Base-by-base conservation (phyloP, 2,888 invertebrate genomes). In the Caenorhabditis imperialis region DNA sequence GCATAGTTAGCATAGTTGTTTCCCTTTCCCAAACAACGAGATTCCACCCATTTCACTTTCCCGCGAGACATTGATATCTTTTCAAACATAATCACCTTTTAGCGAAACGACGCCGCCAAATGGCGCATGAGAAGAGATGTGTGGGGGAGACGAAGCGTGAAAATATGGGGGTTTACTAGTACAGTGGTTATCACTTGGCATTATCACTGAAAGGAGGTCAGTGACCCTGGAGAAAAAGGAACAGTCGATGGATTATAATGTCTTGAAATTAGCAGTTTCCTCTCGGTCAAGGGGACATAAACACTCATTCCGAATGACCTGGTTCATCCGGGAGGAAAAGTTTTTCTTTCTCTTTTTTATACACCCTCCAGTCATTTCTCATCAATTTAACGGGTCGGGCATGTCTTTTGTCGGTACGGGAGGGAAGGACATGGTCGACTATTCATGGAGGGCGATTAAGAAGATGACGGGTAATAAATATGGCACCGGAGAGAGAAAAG, bases 221-320 rank as follows among this genome's bases (percentile, higher is more conserved):
- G n/a, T n/a, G n/a, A n/a, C n/a, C n/a, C n/a, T n/a, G n/a, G n/a
- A n/a, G n/a, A n/a, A n/a, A n/a, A n/a, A n/a, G n/a, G n/a, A n/a
- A n/a, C n/a, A n/a, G n/a, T n/a, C n/a, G n/a, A n/a, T n/a, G n/a
- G n/a, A n/a, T n/a, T n/a, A n/a, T n/a, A n/a, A n/a, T n/a, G n/a
- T n/a, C n/a, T 30, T 30, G 33, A 65, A 65, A 65, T 63, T 63
- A 63, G 63, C 47, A 63, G 50, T 45, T 63, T 63, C 55, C 63
- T 47, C 48, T 44, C 63, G 54, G 54, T 63, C 54, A 30, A 47
- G 25, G 48, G 54, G 63, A 30, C 30, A 30, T 10, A 30, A 63
- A 63, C 63, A 63, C 42, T 47, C 50, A 65, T 65, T 65, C 65
- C 65, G 57, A 57, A 27, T 65, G 65, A 65, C 65, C 65, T 65